Base-by-base conservation (phyloP, 2,113 vertebrate genomes). In the Menidia beryllina region DNA sequence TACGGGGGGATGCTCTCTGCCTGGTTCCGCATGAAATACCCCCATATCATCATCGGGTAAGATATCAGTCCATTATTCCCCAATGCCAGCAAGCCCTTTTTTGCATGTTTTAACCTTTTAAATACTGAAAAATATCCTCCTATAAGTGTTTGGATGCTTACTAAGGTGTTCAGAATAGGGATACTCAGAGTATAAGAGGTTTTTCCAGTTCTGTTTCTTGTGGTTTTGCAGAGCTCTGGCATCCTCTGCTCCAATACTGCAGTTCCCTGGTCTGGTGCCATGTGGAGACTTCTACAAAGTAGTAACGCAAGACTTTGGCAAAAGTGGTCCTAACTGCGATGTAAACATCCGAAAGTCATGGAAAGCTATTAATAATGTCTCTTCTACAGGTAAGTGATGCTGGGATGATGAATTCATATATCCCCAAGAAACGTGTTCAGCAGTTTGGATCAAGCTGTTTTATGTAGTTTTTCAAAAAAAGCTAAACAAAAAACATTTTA, bases 21-120 rank as follows among this genome's bases (percentile, higher is more conserved):
- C 50, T 99, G 97, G 97, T 88, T 99, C 79, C 94, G 98, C 86
- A 99, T 98, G 97, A 99, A 99, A 74, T 99, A 97, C 76, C 97
- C 97, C 48, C 93, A 96, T 27, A 4, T 94, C 53, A 95, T 98
- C 43, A 90, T 88, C 72, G 97, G 98, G 98, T 99, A 88, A 96
- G 93, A 54, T 23, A 24, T 25, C 15, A 8, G 15, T 66, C 21
- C 23, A 13, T 60, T 23, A 27, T 41, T 20, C 11, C 3, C n/a
- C 36, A 23, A 36, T 39, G 17, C 23, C 19, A 12, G n/a, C 17
- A n/a, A 34, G 30, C 30, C 5, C 30, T 34, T 10, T n/a, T 34
- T 34, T 34, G 30, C 30, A 34, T 8, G 30, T 30, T 8, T 30
- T 30, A 5, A 30, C 30, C 3, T 21, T n/a, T 48, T 20, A 47